Percentiles rank a stretch among this genome's conserved stretches.
These are phyloP conservation scores for Cyprinus carpio DNA, from an alignment of 2,113 vertebrate species.

Conservation along the genomic window DNA sequence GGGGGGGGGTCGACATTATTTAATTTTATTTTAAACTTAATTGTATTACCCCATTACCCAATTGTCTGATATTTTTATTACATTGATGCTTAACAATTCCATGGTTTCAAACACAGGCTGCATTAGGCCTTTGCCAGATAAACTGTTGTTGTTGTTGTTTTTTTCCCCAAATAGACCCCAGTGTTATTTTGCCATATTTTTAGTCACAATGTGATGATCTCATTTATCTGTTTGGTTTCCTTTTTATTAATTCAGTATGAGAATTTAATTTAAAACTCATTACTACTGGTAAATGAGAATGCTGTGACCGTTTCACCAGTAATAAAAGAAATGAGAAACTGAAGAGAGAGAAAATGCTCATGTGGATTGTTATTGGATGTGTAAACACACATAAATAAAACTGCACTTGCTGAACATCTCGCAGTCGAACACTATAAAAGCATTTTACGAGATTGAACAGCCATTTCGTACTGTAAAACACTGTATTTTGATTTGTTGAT, in stretches of 20 bases:
- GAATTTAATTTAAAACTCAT: constrained; percentile 37
- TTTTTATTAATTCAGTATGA: constrained; percentile 6
- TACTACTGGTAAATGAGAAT: constrained; percentile 36
- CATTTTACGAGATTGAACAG: neutral
- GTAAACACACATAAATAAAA: constrained; percentile 28
- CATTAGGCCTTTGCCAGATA: neutral
- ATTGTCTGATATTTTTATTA: neutral
- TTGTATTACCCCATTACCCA: neutral
- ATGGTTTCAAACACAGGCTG: neutral
- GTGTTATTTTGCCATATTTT: constrained; percentile 6
- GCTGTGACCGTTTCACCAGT: constrained; percentile 28
- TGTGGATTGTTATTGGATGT: constrained; percentile 19
- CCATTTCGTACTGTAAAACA: neutral
- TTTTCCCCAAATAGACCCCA: neutral
- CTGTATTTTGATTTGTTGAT: neutral
- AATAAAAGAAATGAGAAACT: constrained; percentile 31
- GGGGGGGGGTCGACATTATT: no score
- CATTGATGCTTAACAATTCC: neutral
- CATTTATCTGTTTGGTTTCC: constrained; percentile 8
- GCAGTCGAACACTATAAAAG: neutral
- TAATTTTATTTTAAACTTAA: neutral
- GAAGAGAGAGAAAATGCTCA: constrained; percentile 11
- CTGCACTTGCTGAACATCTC: neutral
- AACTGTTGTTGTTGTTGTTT: no score
- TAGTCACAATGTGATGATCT: constrained; percentile 2